Percentiles rank a stretch among this genome's conserved stretches.
Conservation (phyloP, 2,113 vertebrate species). For the Paradisaea rubra region DNA sequence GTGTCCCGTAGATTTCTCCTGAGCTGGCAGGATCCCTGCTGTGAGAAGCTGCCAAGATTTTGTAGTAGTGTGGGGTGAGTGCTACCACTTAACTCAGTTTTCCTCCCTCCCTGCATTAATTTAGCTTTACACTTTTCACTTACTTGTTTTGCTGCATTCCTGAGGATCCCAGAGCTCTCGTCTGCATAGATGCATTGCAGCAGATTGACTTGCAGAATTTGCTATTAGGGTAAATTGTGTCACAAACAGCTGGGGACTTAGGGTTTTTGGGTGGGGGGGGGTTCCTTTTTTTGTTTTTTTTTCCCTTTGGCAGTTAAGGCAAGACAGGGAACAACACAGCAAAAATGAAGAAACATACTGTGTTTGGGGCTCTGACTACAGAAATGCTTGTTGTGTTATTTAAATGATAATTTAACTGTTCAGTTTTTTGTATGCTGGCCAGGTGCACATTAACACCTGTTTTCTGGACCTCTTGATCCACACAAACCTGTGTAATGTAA, state of each 20-base stretch:
- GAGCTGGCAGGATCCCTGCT: background rate
- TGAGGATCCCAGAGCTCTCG: background rate
- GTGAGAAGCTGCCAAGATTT: background rate
- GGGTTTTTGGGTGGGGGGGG: background rate
- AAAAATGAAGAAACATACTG: background rate
- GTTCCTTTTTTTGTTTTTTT: background rate
- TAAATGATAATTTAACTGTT: background rate
- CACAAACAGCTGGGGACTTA: background rate
- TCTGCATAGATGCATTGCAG: background rate
- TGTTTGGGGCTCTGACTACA: background rate
- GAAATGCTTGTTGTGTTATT: background rate
- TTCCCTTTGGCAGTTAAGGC: background rate
- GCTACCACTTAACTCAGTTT: background rate
- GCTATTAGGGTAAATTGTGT: background rate
- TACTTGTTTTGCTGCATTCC: slow-evolving; percentile 34
- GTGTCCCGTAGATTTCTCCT: background rate
- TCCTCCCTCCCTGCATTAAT: background rate
- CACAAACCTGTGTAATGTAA: background rate
- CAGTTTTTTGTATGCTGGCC: background rate
- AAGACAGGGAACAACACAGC: background rate
- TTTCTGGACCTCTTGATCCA: background rate
- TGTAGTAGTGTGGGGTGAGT: background rate
- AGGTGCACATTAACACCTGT: background rate
- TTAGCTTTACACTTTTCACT: slow-evolving; percentile 5
- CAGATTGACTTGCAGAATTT: background rate